Evolutionary conservation across 2,113 vertebrate species (phyloP).

Genomic region (Cynopterus brachyotis): DNA sequence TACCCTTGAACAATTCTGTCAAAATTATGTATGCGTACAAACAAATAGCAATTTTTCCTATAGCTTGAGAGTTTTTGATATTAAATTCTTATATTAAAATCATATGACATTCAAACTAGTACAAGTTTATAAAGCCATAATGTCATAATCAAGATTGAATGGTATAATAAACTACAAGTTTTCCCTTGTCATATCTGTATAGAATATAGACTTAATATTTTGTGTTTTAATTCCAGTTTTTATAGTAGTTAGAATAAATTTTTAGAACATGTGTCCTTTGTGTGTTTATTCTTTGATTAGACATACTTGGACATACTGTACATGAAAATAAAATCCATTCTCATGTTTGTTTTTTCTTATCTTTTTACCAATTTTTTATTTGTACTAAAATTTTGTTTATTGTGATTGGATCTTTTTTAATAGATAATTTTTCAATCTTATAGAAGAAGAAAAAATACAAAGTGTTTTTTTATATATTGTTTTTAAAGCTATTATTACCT

Average conservation of each 20-base stretch:
- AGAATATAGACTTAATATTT: neutral
- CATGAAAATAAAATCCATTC: neutral
- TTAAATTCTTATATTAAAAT: conserved; percentile 4
- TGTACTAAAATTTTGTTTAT: neutral
- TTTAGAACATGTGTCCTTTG: neutral
- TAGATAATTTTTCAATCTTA: neutral
- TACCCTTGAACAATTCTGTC: neutral
- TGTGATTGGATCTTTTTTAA: neutral
- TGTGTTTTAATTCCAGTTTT: neutral
- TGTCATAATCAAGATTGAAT: neutral
- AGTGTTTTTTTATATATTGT: neutral
- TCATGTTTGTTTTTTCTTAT: neutral
- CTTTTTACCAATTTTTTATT: neutral
- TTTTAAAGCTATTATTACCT: conserved; percentile 7
- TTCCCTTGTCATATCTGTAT: neutral
- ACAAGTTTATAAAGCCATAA: neutral
- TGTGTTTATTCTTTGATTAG: neutral
- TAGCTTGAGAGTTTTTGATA: neutral
- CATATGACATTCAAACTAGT: neutral
- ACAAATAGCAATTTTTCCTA: neutral
- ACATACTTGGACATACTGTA: neutral
- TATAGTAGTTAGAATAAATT: neutral
- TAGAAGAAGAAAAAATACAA: neutral
- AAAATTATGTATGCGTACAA: neutral
- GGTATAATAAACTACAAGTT: neutral